Conservation (phyloP, 2,888 invertebrate genomes). For the Phorcus lineatus region DNA sequence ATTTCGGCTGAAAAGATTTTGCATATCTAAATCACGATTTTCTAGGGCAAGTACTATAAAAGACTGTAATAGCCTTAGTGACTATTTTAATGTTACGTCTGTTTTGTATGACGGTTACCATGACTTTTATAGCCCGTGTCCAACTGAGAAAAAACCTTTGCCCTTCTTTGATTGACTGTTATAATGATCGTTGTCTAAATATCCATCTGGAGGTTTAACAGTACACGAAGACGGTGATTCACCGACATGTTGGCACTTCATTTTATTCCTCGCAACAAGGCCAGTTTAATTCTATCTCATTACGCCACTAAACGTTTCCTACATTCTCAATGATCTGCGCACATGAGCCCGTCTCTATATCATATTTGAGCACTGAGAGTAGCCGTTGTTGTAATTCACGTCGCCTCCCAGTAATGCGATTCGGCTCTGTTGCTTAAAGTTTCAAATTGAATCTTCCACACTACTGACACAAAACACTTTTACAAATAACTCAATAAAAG, state of each 20-base stretch:
- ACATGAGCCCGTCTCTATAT: background rate
- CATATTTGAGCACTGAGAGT: slow-evolving; percentile 14
- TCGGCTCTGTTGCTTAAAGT: slow-evolving; percentile 20
- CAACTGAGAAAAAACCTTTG: too few species aligned
- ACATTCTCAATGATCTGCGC: slow-evolving; percentile 5
- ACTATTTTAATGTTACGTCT: too few species aligned
- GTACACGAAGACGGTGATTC: too few species aligned
- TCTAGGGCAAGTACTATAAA: too few species aligned
- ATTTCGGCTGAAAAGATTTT: too few species aligned
- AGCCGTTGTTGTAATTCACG: slow-evolving; percentile 17
- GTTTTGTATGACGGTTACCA: too few species aligned
- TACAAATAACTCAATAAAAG: slow-evolving; percentile 25
- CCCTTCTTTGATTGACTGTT: too few species aligned
- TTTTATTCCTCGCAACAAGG: background rate
- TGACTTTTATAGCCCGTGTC: too few species aligned
- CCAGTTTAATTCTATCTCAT: background rate
- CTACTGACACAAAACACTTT: slow-evolving; percentile 24
- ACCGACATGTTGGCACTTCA: background rate
- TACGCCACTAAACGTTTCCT: background rate
- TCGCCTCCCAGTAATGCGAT: slow-evolving; percentile 16
- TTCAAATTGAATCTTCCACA: slow-evolving; percentile 25
- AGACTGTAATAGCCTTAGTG: too few species aligned
- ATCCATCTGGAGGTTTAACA: too few species aligned
- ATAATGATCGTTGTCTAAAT: too few species aligned
- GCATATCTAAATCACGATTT: too few species aligned